A percentile compares a stretch with the other conserved stretches of the same genome.
These are phyloP conservation scores for Stomatorhinus ivindoensis DNA, from an alignment of 2,113 vertebrate genomes.

Conservation along the genomic window DNA sequence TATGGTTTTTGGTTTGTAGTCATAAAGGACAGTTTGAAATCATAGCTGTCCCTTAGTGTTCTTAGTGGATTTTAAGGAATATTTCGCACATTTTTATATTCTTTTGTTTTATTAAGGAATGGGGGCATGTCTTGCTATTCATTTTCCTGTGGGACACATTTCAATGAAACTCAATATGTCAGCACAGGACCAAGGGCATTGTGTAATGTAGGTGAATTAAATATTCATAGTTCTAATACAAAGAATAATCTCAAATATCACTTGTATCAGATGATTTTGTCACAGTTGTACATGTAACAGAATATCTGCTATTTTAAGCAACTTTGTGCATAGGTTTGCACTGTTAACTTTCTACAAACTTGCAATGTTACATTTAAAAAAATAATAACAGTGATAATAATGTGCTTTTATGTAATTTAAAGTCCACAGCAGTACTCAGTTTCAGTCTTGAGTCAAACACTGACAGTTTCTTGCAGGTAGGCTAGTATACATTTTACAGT, in stretches of 20 bases:
- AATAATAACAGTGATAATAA: not conserved
- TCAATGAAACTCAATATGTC: not conserved
- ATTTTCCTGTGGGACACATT: not conserved
- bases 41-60: not conserved
- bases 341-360: not conserved
- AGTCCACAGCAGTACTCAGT: not conserved
- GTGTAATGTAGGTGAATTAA: not conserved
- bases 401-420: not conserved
- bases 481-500: not conserved
- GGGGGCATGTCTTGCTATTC: not conserved
- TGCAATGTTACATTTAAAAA: not conserved
- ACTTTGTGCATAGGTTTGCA: not conserved
- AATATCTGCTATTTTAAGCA: constrained; percentile 2
- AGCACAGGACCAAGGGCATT: constrained; percentile 1
- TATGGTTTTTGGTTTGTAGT: not conserved
- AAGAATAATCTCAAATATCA: not conserved
- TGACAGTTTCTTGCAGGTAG: constrained; percentile 16
- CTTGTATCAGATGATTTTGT: not conserved
- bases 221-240: not conserved
- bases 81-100: not conserved
- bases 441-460: constrained; percentile 18
- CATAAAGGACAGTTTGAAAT: not conserved
- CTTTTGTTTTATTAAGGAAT: not conserved
- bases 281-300: not conserved
- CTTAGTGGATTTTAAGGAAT: not conserved